Evolutionary conservation across 2,113 vertebrate genomes (phyloP).

Genomic region (Natator depressus): DNA sequence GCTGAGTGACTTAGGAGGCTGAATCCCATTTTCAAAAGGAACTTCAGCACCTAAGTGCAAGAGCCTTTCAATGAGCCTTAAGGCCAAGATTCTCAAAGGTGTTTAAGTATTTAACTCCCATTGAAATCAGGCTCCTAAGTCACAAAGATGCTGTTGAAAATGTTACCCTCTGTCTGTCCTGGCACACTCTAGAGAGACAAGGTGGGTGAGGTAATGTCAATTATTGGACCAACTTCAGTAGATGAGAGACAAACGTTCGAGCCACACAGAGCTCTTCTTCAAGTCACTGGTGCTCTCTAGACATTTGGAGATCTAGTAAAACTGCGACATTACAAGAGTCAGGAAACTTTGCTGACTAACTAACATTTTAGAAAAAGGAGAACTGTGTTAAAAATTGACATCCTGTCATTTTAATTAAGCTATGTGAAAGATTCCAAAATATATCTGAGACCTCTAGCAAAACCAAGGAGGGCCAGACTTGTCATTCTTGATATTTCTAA

Average conservation of each 20-base stretch:
- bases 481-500: neutral
- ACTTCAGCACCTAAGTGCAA: neutral
- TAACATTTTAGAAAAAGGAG: neutral
- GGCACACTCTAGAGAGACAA: no score
- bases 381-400: neutral
- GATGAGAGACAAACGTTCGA: no score
- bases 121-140: neutral
- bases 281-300: no score
- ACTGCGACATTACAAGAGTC: no score
- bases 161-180: neutral
- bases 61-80: neutral
- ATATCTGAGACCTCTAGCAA: neutral
- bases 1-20: no score
- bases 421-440: neutral
- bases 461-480: neutral
- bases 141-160: neutral
- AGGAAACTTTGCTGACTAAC: neutral
- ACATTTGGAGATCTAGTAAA: no score
- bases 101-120: no score
- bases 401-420: neutral
- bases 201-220: no score
- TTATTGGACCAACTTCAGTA: no score
- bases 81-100: neutral
- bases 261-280: no score
- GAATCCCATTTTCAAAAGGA: no score